phyloP scores from a whole-genome alignment of 2,888 invertebrate species.

The Mystacides longicornis region DNA sequence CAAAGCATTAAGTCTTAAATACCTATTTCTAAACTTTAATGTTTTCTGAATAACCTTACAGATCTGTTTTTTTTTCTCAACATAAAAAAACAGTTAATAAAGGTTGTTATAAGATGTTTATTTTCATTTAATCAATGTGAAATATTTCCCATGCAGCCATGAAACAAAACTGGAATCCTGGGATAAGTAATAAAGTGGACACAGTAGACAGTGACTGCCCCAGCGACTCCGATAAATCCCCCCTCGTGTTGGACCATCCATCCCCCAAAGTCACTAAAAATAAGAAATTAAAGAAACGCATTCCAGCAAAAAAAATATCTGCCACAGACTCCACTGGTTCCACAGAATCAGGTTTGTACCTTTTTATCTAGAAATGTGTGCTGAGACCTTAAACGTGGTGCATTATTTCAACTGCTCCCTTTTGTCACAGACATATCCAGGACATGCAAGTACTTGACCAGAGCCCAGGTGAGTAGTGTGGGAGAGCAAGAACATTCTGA shows the following conservation, averaged over 20 bases:
- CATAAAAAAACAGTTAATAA: background rate
- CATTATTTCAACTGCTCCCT: background rate
- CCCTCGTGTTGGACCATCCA: constrained; percentile 8
- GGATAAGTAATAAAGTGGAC: constrained; percentile 13
- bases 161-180: constrained; percentile 17
- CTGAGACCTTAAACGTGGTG: background rate
- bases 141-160: constrained; percentile 2
- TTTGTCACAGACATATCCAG: constrained; percentile 10
- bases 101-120: background rate
- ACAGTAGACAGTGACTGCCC: constrained; percentile 14
- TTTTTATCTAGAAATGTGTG: background rate
- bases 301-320: constrained; percentile 14
- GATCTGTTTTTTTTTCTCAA: background rate
- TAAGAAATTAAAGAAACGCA: constrained; percentile 14
- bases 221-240: constrained; percentile 11
- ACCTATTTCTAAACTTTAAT: background rate
- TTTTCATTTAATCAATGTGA: background rate
- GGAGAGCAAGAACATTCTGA: background rate
- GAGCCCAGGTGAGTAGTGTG: constrained; percentile 10
- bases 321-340: constrained; percentile 15
- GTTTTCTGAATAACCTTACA: background rate
- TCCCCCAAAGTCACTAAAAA: constrained; percentile 12
- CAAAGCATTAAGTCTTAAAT: too few species aligned
- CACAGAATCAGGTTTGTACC: constrained; percentile 11
- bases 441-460: constrained; percentile 10